A percentile compares a stretch with the other conserved stretches of the same genome.
Evolutionary conservation across 2,797 vertebrate genomes (phyloP).

Genomic region (Hybognathus amarus): DNA sequence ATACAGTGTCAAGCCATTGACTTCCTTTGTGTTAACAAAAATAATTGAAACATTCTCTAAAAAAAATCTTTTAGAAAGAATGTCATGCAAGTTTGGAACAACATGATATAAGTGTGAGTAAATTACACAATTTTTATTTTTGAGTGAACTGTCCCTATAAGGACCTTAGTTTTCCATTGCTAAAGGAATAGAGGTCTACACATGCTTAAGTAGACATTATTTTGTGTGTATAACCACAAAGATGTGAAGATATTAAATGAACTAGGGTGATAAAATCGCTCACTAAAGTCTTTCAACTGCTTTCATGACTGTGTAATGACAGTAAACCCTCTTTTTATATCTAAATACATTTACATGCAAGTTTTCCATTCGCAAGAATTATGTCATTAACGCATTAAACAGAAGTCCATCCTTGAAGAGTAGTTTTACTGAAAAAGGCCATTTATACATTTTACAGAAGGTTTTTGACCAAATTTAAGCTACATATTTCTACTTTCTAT

Average conservation of each 20-base stretch:
- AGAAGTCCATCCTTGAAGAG: neutral
- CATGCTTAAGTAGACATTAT: neutral
- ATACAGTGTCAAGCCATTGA: neutral
- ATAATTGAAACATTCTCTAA: too few relatives aligned
- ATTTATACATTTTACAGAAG: neutral
- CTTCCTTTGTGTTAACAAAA: neutral
- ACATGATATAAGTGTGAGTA: neutral
- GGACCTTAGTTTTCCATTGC: neutral
- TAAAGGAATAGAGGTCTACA: neutral
- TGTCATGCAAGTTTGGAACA: neutral
- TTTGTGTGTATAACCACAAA: neutral
- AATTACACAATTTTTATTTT: neutral
- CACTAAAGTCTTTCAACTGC: neutral
- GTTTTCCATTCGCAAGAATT: neutral
- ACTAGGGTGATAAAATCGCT: neutral
- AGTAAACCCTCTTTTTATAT: neutral
- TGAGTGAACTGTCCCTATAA: neutral
- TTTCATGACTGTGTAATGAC: neutral
- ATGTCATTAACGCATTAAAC: neutral
- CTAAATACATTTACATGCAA: too few relatives aligned
- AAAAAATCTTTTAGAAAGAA: neutral
- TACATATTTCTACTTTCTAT: neutral
- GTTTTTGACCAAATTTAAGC: neutral
- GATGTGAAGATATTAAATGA: constrained; percentile 1
- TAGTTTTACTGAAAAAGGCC: neutral